Percentiles rank a stretch among this genome's conserved stretches.
phyloP scores from a whole-genome alignment of 2,888 invertebrate species.

The Sepioteuthis lessoniana region DNA sequence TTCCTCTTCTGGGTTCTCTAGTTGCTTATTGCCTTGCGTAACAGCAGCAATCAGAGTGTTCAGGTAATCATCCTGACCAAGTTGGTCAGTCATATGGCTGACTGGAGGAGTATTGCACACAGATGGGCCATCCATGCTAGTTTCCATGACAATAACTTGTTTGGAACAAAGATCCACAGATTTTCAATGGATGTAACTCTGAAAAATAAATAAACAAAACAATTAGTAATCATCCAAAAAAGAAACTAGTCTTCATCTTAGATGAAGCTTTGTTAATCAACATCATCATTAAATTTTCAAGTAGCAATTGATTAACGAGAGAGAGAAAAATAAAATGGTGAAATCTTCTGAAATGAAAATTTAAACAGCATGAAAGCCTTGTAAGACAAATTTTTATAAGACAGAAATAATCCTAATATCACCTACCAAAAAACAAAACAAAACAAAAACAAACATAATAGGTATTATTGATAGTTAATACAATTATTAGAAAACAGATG shows the following conservation, averaged over 20 bases:
- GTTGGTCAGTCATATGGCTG: conserved; percentile 23
- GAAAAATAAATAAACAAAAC: neutral
- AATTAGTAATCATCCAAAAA: neutral
- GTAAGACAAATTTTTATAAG: too few species aligned
- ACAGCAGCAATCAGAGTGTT: conserved; percentile 40
- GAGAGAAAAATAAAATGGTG: neutral
- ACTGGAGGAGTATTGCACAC: neutral
- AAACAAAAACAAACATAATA: neutral
- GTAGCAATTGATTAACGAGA: too few species aligned
- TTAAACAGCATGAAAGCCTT: neutral
- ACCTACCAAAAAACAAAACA: neutral
- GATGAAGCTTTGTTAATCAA: too few species aligned
- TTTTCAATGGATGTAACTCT: neutral
- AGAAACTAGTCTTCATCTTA: neutral
- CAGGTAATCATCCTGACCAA: conserved; percentile 34
- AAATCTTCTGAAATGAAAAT: neutral
- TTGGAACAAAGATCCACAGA: neutral
- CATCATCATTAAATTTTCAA: too few species aligned
- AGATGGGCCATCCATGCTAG: conserved; percentile 1
- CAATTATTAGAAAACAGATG: neutral
- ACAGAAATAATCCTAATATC: too few species aligned
- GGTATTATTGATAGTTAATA: neutral
- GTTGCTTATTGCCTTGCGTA: neutral
- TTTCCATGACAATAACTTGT: neutral
- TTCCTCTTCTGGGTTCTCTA: neutral